phyloP scores from a whole-genome alignment of 2,113 vertebrate genomes.

The Ctenodactylus gundi region DNA sequence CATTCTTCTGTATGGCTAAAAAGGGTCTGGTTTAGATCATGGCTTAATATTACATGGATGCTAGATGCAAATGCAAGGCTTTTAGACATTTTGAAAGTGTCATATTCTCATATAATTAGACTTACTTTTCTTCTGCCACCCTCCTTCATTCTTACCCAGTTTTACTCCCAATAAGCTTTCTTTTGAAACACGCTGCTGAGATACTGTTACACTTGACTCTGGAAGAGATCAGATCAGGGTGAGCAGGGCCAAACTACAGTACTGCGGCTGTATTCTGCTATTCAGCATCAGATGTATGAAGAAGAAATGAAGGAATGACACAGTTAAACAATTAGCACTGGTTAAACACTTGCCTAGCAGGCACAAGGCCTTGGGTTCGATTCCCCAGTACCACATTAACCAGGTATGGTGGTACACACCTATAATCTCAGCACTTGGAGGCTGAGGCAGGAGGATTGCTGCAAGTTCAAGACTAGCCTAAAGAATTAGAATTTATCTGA shows the following conservation, averaged over 20 bases:
- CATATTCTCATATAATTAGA: not conserved
- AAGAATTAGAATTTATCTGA: too few relatives aligned
- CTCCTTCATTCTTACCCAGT: not conserved
- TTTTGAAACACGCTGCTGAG: constrained; percentile 1
- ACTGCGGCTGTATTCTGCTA: not conserved
- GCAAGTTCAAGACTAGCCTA: too few relatives aligned
- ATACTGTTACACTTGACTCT: not conserved
- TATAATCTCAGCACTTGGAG: too few relatives aligned
- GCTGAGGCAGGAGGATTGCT: too few relatives aligned
- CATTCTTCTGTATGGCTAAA: too few relatives aligned
- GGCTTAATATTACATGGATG: too few relatives aligned
- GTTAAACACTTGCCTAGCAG: too few relatives aligned
- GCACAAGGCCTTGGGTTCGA: too few relatives aligned
- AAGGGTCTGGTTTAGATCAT: too few relatives aligned
- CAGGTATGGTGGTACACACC: too few relatives aligned
- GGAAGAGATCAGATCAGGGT: not conserved
- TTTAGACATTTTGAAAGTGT: not conserved
- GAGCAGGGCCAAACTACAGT: not conserved
- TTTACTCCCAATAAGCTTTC: constrained; percentile 15
- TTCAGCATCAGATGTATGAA: constrained; percentile 40
- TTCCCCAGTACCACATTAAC: too few relatives aligned
- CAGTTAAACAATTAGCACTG: too few relatives aligned
- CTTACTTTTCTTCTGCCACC: not conserved
- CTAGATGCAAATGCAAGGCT: not conserved
- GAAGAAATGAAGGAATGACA: constrained; percentile 7